phyloP scores from a whole-genome alignment of 2,888 invertebrate species.

The Harpagoxenus sublaevis region DNA sequence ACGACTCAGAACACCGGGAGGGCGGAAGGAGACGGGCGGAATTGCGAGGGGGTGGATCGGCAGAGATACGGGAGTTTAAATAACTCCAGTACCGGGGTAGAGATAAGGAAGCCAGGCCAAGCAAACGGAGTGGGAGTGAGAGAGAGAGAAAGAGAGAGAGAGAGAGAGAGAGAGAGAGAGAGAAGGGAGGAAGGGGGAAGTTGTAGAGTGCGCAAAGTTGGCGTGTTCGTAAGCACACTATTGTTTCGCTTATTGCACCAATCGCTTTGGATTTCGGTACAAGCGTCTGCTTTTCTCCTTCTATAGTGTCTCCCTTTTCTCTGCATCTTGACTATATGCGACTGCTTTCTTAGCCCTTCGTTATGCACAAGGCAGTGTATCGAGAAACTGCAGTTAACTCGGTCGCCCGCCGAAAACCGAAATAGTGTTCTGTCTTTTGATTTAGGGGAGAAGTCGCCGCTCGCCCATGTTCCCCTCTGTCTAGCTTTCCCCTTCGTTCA shows the following conservation, averaged over 20 bases:
- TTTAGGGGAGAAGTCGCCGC: conserved; percentile 70
- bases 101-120: conserved; percentile 75
- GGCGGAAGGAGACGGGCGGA: conserved; percentile 29
- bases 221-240: conserved; percentile 77
- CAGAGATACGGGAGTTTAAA: conserved; percentile 79
- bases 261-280: conserved; percentile 79
- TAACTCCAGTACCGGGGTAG: conserved; percentile 73
- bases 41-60: conserved; percentile 57
- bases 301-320: not conserved
- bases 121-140: conserved; percentile 54
- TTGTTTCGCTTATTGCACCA: conserved; percentile 80
- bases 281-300: conserved; percentile 64
- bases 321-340: not conserved
- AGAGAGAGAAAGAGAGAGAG: conserved; percentile 57
- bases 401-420: conserved; percentile 56
- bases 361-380: conserved; percentile 48
- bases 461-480: not conserved
- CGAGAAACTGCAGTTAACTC: conserved; percentile 74
- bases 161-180: conserved; percentile 61
- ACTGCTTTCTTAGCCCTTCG: conserved; percentile 47
- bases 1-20: conserved; percentile 40
- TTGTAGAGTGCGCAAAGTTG: conserved; percentile 73
- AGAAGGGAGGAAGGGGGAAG: conserved; percentile 57
- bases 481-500: conserved; percentile 18
- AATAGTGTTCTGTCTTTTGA: conserved; percentile 66